phyloP scores from a whole-genome alignment of 1,140 invertebrate genomes.

The Sminthurides bifidus region DNA sequence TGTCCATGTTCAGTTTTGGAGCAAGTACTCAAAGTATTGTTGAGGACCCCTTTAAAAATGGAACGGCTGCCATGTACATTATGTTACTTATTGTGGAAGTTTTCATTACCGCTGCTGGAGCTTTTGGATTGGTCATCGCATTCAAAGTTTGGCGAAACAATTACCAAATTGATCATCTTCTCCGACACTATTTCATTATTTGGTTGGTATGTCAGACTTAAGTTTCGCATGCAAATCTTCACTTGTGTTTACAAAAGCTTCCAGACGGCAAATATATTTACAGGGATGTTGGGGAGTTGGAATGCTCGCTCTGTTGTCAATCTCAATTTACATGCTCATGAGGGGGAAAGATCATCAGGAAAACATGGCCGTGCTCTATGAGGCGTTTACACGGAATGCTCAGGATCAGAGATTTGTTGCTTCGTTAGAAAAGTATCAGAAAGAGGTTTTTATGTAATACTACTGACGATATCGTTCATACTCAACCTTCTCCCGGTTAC shows the following conservation, averaged over 20 bases:
- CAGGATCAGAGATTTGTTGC: slow-evolving; percentile 18
- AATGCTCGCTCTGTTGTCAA: background rate
- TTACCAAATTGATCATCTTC: slow-evolving; percentile 24
- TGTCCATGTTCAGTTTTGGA: background rate
- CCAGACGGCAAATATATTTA: background rate
- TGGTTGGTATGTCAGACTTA: slow-evolving; percentile 5
- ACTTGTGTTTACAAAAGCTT: background rate
- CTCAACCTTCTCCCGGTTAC: background rate
- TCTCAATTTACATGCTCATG: slow-evolving; percentile 11
- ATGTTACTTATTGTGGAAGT: slow-evolving; percentile 14
- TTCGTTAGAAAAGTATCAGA: slow-evolving; percentile 19
- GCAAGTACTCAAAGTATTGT: slow-evolving; percentile 1
- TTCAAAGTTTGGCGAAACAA: slow-evolving; percentile 28
- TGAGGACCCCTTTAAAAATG: slow-evolving; percentile 17
- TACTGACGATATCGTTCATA: background rate
- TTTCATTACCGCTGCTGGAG: background rate
- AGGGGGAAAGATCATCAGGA: slow-evolving; percentile 17
- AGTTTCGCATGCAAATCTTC: background rate
- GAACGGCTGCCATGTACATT: slow-evolving; percentile 12
- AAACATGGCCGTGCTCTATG: slow-evolving; percentile 11
- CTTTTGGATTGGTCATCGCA: slow-evolving; percentile 16
- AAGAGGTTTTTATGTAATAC: slow-evolving; percentile 15
- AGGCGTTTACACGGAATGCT: slow-evolving; percentile 10
- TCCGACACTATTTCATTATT: slow-evolving; percentile 16
- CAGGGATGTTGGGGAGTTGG: background rate